Percentiles rank a stretch among this genome's conserved stretches.
Conservation (phyloP, 2,888 invertebrate genomes). For the Tiliacea citrago region DNA sequence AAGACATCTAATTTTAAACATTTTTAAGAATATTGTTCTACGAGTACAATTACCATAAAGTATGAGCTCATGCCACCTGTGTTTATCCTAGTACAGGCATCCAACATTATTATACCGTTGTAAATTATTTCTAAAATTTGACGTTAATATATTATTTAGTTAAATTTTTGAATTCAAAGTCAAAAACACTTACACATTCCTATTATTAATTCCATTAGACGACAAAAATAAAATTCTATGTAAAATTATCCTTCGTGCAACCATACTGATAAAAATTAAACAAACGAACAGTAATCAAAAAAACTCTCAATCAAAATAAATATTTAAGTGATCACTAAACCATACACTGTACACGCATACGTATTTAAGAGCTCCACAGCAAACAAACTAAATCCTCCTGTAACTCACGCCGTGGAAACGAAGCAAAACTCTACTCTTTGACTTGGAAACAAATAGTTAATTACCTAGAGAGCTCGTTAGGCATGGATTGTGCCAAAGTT, state of each 20-base stretch:
- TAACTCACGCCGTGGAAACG: slow-evolving; percentile 64
- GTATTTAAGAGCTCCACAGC: not conserved
- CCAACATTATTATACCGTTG: no score
- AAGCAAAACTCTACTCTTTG: slow-evolving; percentile 82
- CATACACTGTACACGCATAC: slow-evolving; percentile 17
- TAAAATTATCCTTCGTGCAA: not conserved
- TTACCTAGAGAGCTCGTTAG: slow-evolving; percentile 88
- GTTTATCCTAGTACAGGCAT: no score
- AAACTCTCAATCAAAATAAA: slow-evolving; percentile 3
- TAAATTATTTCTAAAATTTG: no score
- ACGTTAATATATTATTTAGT: no score
- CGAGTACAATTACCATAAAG: no score
- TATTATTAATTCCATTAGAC: no score
- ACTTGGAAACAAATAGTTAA: slow-evolving; percentile 89
- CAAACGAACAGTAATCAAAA: not conserved
- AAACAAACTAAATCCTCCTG: slow-evolving; percentile 41
- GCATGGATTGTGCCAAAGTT: slow-evolving; percentile 82
- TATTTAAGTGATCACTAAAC: slow-evolving; percentile 1
- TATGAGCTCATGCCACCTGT: no score
- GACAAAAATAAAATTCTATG: not conserved
- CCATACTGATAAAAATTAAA: not conserved
- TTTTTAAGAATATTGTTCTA: no score
- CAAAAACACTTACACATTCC: not conserved
- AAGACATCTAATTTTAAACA: no score
- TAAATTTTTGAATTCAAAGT: no score